Percentiles rank a stretch among this genome's conserved stretches.
These are phyloP conservation scores for human DNA, from an alignment of 2,113 vertebrate genomes.

Conservation along the genomic window DNA sequence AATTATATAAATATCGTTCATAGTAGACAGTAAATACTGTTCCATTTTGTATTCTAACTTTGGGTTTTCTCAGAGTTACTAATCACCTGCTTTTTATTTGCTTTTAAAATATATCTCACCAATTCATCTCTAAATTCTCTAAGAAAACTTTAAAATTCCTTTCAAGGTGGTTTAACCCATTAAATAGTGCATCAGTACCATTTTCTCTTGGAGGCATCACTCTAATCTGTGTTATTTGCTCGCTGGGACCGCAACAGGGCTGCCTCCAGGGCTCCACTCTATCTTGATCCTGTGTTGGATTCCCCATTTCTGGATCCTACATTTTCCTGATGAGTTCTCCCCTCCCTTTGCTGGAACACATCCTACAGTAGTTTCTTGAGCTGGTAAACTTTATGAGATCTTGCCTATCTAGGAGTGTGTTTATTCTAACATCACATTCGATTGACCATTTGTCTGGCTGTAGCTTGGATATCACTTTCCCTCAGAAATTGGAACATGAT, in stretches of 20 bases:
- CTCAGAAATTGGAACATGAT: conserved; percentile 21
- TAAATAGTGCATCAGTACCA: background rate
- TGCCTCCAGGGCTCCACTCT: background rate
- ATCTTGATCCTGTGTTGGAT: background rate
- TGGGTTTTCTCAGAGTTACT: background rate
- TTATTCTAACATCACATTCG: background rate
- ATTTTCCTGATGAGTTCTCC: background rate
- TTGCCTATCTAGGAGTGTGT: background rate
- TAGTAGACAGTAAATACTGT: background rate
- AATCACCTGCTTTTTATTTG: background rate
- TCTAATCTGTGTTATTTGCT: background rate
- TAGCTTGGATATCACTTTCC: background rate
- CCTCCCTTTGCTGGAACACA: background rate
- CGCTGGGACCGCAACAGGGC: background rate
- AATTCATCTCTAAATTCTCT: background rate
- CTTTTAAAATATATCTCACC: background rate
- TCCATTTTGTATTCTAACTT: background rate
- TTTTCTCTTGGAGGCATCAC: background rate
- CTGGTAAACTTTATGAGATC: background rate
- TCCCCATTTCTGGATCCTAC: background rate
- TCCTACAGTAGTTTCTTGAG: background rate
- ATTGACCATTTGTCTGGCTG: background rate
- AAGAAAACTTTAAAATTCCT: conserved; percentile 21
- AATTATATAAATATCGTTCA: conserved; percentile 20
- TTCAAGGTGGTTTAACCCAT: background rate